Evolutionary conservation across 2,797 vertebrate species (phyloP), one percentile per base, ranked within the genome.

Genomic region (Bovichtus diacanthus): DNA sequence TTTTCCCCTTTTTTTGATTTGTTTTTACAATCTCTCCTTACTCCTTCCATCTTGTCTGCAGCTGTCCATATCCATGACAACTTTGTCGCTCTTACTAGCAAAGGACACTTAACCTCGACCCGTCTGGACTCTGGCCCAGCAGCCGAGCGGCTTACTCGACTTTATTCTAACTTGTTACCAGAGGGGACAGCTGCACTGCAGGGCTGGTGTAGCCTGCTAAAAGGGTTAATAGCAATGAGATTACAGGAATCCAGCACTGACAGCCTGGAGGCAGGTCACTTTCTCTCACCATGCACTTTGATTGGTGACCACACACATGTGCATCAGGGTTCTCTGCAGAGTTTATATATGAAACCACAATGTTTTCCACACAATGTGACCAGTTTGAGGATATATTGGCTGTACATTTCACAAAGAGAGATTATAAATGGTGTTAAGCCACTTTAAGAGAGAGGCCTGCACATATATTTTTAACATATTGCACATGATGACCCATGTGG

Each of bases 181-280:
- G 83, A 83, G 64, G 51, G 62, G 70, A 55, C 74, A 43, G 50
- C 60, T 56, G 71, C 53, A 74, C 60, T n/a, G 68, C 51, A 51
- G 53, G 46, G 71, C 65, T 69, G 63, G 27, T 50, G 63, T 9
- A 54, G 51, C 74, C 70, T 58, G 66, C 74, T 81, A 51, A 60
- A 27, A 55, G 54, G 67, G 50, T 76, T 68, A 73, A 81, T 76
- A 80, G 41, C 63, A 68, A 49, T 76, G 76, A 87, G 84, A 87
- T 90, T 67, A 87, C 65, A 87, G 60, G 74, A 56, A 80, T 68
- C 66, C 77, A 31, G 83, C 82, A 72, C 71, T 78, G 69, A 78
- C 60, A 66, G 70, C 73, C 65, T 63, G 80, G 56, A 81, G 63
- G 72, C 59, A 64, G 58, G 68, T 59, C 82, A 80, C 69, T 82